These are phyloP conservation scores for Nestor notabilis DNA, from an alignment of 2,113 vertebrate species.

Conservation along the genomic window DNA sequence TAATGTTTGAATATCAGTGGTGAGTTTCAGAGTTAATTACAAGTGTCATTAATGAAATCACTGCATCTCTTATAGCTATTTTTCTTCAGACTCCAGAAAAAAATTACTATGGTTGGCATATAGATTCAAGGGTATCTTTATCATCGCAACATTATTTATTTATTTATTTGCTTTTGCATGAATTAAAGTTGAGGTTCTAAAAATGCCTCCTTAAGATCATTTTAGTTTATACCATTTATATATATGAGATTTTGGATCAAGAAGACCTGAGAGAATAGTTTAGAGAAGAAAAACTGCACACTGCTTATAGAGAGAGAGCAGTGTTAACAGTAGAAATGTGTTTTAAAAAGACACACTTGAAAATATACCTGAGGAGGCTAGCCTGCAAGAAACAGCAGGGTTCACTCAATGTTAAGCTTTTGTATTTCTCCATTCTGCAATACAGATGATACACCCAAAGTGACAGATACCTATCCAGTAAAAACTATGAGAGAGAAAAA, in stretches of 20 bases:
- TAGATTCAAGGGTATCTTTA: background rate
- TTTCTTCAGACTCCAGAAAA: background rate
- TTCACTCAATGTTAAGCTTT: background rate
- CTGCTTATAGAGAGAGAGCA: background rate
- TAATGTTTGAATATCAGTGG: background rate
- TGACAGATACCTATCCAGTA: background rate
- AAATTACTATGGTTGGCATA: background rate
- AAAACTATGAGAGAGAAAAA: background rate
- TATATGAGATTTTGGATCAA: background rate
- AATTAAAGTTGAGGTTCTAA: background rate
- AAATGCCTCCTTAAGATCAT: background rate
- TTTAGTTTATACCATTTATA: background rate
- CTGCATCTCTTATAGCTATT: background rate
- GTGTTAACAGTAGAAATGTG: background rate
- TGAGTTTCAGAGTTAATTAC: background rate
- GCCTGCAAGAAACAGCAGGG: background rate
- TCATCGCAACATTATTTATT: background rate
- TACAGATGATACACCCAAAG: background rate
- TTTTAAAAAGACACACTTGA: background rate
- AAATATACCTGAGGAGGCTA: background rate
- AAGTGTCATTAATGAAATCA: background rate
- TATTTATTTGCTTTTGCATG: background rate
- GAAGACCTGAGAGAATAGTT: background rate
- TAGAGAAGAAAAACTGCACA: background rate
- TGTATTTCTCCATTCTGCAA: background rate